Conservation (phyloP, 2,888 invertebrate genomes). For the Calameuta idolon region DNA sequence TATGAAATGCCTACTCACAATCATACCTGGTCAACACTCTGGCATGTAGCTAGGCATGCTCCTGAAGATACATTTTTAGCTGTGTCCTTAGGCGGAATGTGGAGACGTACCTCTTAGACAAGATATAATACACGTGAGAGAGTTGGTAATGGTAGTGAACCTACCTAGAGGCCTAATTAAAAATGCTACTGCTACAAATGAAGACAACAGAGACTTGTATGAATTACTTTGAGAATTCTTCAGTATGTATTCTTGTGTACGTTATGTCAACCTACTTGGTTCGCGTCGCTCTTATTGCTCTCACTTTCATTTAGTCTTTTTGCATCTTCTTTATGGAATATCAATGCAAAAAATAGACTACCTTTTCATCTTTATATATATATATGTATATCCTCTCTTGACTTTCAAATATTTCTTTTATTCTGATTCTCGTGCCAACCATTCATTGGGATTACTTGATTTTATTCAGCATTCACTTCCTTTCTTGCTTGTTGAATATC, state of each 20-base stretch:
- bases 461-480: background rate
- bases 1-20: too few relatives aligned
- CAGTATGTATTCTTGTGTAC: background rate
- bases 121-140: background rate
- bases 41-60: too few relatives aligned
- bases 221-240: constrained; percentile 10
- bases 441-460: background rate
- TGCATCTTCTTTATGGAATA: background rate
- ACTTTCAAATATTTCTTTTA: background rate
- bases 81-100: background rate
- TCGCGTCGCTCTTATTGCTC: background rate
- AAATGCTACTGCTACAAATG: constrained; percentile 18
- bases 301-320: too few relatives aligned
- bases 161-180: constrained; percentile 21
- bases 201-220: constrained; percentile 14
- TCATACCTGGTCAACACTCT: too few relatives aligned
- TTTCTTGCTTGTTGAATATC: background rate
- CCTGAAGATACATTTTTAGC: too few relatives aligned
- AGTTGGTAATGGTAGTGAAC: background rate
- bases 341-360: background rate
- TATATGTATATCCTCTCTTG: background rate
- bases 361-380: background rate
- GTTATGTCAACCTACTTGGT: background rate
- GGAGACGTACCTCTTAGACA: background rate
- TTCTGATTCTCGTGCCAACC: background rate